Base-by-base conservation (phyloP, 2,113 vertebrate species). In the Neolamprologus hecqui region DNA sequence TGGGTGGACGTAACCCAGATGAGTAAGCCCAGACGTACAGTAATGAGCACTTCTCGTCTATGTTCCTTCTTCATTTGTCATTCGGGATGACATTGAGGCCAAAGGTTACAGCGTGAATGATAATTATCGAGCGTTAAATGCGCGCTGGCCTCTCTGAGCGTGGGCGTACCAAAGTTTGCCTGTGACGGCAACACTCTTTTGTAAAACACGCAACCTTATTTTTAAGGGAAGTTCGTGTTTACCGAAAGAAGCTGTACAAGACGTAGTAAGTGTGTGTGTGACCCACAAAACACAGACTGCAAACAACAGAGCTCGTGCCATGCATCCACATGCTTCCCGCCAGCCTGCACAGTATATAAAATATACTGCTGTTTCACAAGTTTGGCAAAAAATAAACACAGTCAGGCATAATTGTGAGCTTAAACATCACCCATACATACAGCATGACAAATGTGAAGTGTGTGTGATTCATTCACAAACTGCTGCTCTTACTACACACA, bases 111-210 rank as follows among this genome's bases (percentile, higher is more conserved):
- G 15, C 33, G 28, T 79, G 84, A 83, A 77, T 42, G 87, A 90
- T 90, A 92, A 93, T 93, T 85, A 94, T 90, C 86, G 54, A 88
- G 83, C 55, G 12, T 77, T 93, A 92, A 88, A 92, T 90, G 89
- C 84, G 90, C 77, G 28, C 12, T 75, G 86, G 81, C 75, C 51
- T 58, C 2, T 75, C 5, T 21, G 83, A 23, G 21, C n/a, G 21
- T 79, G 49, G 49, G 28, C 53, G 10, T 60, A 35, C 45, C 63
- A 60, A 47, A 70, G 73, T 70, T 82, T 81, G 86, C 31, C 82
- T 75, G 49, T 84, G 85, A 86, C 47, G 57, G 37, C 4, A 68
- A 83, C 60, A 8, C 58, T 83, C 28, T 90, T 93, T 90, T 86
- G 79, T 35, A 85, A 89, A 87, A 81, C 51, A 81, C 21, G 19